Evolutionary conservation across 2,113 vertebrate species (phyloP), one percentile per base, ranked within the genome.

Genomic region (Tylochromis polylepis): DNA sequence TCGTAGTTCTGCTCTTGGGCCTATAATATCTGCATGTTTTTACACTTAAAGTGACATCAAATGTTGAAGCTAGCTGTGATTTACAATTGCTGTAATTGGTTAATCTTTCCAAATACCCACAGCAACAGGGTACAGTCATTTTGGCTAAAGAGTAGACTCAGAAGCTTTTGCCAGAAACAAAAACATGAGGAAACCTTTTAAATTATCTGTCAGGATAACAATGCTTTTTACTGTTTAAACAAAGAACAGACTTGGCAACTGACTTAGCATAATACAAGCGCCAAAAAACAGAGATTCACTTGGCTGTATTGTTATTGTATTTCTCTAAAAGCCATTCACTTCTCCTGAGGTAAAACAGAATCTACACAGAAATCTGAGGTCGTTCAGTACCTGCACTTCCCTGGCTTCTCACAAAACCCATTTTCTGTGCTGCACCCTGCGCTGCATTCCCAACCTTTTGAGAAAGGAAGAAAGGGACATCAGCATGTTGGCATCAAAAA

Each of bases 341-440:
- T 51, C 27, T 31, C 16, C 16, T 77, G 43, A 77, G 24, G 16
- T 31, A 38, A 89, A 38, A 49, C 9, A 55, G 81, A 79, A 53
- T 93, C 65, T 83, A 55, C 75, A 88, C 46, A 59, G 79, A 83
- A 88, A 82, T 85, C 58, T 51, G 81, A 57, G 75, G 55, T 77
- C 12, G 46, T 81, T 84, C 78, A 57, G 94, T 97, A 99, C 98
- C 98, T 99, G 98, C 98, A 99, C 93, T 97, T 96, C 87, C 95
- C 96, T 67, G 96, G 94, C 91, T 95, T 95, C 86, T 97, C 97
- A 95, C 98, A 99, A 93, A 97, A 96, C 86, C 98, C 98, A 88
- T 97, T 97, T 86, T 96, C 92, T 75, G 95, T 95, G 93, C 97
- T 97, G 91, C 99, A 99, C 85, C 95, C 96, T 18, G 94, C 93